Conservation (phyloP, 2,797 vertebrate genomes). For the Garrulus glandarius region DNA sequence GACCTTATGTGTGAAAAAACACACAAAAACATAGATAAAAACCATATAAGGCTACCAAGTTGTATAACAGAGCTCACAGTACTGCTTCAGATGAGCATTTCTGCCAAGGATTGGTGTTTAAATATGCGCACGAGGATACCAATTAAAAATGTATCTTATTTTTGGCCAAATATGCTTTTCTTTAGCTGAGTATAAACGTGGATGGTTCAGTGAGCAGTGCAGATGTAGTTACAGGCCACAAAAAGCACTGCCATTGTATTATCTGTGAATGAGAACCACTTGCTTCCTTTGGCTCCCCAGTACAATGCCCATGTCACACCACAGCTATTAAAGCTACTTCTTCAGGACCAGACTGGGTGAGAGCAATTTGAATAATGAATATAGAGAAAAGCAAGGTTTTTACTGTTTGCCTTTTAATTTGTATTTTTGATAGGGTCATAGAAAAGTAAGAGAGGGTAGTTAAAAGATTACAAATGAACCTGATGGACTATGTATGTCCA, state of each 20-base stretch:
- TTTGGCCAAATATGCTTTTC: constrained; percentile 12
- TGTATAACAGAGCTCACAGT: neutral
- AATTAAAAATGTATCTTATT: constrained; percentile 6
- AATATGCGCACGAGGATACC: neutral
- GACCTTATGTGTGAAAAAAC: neutral
- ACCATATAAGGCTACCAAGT: neutral
- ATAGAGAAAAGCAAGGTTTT: neutral
- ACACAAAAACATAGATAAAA: neutral
- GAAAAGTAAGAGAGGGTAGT: neutral
- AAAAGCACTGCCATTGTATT: neutral
- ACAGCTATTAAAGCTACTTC: neutral
- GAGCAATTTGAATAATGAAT: neutral
- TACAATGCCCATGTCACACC: neutral
- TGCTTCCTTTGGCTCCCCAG: neutral
- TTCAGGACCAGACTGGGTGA: neutral
- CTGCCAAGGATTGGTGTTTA: neutral
- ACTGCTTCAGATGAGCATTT: neutral
- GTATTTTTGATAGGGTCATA: neutral
- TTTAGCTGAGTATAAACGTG: neutral
- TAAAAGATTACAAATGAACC: neutral
- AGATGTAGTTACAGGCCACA: neutral
- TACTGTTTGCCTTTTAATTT: neutral
- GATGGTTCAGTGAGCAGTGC: constrained; percentile 18
- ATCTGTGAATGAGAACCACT: neutral
- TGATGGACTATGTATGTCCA: accelerated